Evolutionary conservation across 2,797 vertebrate genomes (phyloP).

Genomic region (Acipenser oxyrinchus): DNA sequence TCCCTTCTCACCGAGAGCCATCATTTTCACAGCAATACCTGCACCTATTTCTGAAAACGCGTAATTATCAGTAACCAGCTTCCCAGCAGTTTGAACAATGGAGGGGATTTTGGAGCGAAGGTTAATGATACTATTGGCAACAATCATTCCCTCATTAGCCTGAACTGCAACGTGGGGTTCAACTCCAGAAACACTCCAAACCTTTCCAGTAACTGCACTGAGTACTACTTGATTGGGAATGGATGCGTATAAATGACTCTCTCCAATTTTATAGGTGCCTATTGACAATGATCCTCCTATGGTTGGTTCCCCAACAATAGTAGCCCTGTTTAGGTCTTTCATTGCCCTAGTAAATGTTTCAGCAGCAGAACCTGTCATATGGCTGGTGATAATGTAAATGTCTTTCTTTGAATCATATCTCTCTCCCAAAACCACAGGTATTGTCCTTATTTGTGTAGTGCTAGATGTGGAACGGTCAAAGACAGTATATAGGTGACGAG

Average conservation of each 20-base stretch:
- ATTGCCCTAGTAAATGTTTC: slow-evolving; percentile 74
- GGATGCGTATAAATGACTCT: slow-evolving; percentile 69
- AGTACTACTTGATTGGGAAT: slow-evolving; percentile 78
- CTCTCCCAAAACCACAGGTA: slow-evolving; percentile 57
- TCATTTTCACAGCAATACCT: slow-evolving; percentile 61
- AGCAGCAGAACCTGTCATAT: slow-evolving; percentile 74
- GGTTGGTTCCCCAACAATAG: slow-evolving; percentile 74
- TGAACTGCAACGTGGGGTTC: slow-evolving; percentile 68
- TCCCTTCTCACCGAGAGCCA: slow-evolving; percentile 36
- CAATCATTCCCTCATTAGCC: slow-evolving; percentile 60
- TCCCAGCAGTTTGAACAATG: slow-evolving; percentile 62
- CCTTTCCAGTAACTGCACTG: slow-evolving; percentile 67
- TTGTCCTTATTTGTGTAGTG: slow-evolving; percentile 66
- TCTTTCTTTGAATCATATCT: slow-evolving; percentile 70
- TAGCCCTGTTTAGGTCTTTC: slow-evolving; percentile 75
- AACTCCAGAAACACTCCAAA: slow-evolving; percentile 75
- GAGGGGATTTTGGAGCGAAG: slow-evolving; percentile 67
- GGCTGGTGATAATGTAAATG: slow-evolving; percentile 75
- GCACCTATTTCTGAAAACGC: slow-evolving; percentile 66
- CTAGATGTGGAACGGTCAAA: slow-evolving; percentile 62
- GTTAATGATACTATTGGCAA: slow-evolving; percentile 65
- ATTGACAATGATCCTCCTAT: slow-evolving; percentile 72
- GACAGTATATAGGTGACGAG: slow-evolving; percentile 73
- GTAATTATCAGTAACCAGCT: slow-evolving; percentile 79
- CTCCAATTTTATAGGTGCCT: slow-evolving; percentile 67